Conservation (phyloP, 1,140 invertebrate genomes). For the Panonychus citri region DNA sequence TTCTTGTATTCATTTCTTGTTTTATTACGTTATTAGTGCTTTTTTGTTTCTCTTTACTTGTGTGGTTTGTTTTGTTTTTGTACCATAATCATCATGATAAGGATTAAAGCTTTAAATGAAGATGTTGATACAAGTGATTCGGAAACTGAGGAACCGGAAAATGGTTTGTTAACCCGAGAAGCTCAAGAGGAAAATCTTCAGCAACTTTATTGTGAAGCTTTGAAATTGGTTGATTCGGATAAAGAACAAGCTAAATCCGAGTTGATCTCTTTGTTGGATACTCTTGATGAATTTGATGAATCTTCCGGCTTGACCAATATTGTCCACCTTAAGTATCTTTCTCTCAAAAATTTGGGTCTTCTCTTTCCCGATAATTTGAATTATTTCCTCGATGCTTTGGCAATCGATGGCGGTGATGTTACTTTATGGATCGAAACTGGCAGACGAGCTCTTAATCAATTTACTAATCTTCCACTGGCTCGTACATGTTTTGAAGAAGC, state of each 20-base stretch:
- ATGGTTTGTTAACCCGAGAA: conserved; percentile 5
- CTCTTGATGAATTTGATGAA: conserved; percentile 1
- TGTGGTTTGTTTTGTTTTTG: background rate
- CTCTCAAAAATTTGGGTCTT: conserved; percentile 10
- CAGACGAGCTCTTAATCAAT: background rate
- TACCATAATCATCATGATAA: background rate
- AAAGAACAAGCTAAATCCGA: conserved; percentile 1
- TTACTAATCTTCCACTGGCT: conserved; percentile 5
- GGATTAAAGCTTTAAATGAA: conserved; percentile 12
- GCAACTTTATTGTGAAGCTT: conserved; percentile 3
- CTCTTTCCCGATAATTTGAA: conserved; percentile 4
- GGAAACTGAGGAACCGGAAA: background rate
- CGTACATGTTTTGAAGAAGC: conserved; percentile 9
- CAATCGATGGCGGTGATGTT: conserved; percentile 8
- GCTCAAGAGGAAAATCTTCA: conserved; percentile 9
- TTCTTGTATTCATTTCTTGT: too few species aligned
- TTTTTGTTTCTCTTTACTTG: too few species aligned
- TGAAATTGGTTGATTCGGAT: conserved; percentile 3
- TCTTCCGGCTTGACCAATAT: background rate
- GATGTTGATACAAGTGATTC: background rate
- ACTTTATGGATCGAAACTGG: conserved; percentile 11
- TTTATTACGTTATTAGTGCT: too few species aligned
- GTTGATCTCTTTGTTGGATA: background rate
- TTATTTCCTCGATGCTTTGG: conserved; percentile 5
- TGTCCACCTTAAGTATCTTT: conserved; percentile 4